These are phyloP conservation scores for Rhinoderma darwinii DNA, from an alignment of 2,113 vertebrate species.

Conservation along the genomic window DNA sequence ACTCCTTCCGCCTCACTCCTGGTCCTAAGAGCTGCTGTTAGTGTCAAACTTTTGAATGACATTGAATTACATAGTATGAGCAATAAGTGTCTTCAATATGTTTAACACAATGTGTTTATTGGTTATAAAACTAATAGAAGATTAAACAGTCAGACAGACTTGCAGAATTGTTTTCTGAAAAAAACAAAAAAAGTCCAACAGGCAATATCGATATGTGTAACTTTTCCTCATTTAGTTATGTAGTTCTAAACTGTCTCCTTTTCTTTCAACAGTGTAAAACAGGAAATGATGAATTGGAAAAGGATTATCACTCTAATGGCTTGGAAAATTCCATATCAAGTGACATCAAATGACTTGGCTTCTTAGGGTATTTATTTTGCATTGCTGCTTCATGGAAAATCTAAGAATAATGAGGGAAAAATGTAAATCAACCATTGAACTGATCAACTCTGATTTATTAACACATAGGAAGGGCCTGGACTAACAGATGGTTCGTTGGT, in stretches of 20 bases:
- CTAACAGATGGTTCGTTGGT: neutral
- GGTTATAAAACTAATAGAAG: neutral
- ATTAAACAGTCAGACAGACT: neutral
- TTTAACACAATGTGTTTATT: neutral
- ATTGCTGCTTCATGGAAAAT: neutral
- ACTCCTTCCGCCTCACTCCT: too few relatives aligned
- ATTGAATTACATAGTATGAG: neutral
- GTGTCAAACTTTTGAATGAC: neutral
- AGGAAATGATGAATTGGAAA: conserved; percentile 16
- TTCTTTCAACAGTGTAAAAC: neutral
- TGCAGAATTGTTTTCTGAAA: neutral
- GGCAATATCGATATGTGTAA: neutral
- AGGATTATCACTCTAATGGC: neutral
- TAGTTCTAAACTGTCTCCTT: neutral
- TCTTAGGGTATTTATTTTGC: neutral
- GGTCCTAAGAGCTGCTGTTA: too few relatives aligned
- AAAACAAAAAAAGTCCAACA: neutral
- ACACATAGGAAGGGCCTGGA: neutral
- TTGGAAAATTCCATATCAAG: neutral
- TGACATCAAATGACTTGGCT: neutral
- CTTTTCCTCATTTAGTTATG: neutral
- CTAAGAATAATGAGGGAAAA: neutral
- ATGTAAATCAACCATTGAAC: neutral
- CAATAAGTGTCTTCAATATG: neutral
- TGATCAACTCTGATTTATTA: neutral